Evolutionary conservation across 1,140 invertebrate species (phyloP).

Genomic region (Teleogryllus occipitalis): DNA sequence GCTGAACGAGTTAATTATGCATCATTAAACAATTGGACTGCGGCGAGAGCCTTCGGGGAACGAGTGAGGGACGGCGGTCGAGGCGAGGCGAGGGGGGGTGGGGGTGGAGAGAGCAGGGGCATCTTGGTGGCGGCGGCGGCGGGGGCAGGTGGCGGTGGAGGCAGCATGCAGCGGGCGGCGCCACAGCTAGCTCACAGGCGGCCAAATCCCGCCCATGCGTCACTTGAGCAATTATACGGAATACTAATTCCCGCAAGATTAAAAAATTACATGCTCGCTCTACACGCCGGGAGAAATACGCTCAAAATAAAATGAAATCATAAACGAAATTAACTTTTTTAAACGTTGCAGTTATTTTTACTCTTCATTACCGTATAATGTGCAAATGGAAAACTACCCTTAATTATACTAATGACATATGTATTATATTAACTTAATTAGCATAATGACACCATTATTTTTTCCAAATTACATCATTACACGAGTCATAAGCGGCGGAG

Average conservation of each 20-base stretch:
- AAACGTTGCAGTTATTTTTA: conserved; percentile 5
- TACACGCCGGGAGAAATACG: conserved; percentile 3
- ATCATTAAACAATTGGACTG: neutral
- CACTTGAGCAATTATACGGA: neutral
- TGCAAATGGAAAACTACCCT: conserved; percentile 4
- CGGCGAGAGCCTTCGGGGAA: neutral
- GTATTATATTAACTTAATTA: conserved; percentile 1
- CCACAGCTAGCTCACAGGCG: no score
- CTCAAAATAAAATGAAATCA: conserved; percentile 2
- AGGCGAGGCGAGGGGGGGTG: no score
- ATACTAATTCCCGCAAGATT: conserved; percentile 1
- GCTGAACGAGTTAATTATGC: neutral
- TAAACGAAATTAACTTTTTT: conserved; percentile 6
- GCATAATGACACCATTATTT: conserved; percentile 5
- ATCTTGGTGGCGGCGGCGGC: no score
- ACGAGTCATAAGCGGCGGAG: neutral
- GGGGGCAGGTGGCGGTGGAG: no score
- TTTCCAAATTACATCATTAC: conserved; percentile 1
- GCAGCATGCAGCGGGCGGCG: no score
- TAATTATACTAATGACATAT: conserved; percentile 1
- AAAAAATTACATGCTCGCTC: conserved; percentile 1
- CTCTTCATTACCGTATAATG: conserved; percentile 4
- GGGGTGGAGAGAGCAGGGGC: no score
- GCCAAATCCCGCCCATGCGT: neutral
- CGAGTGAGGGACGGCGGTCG: no score